phyloP scores from a whole-genome alignment of 1,140 invertebrate genomes.

The Hyphantria cunea region DNA sequence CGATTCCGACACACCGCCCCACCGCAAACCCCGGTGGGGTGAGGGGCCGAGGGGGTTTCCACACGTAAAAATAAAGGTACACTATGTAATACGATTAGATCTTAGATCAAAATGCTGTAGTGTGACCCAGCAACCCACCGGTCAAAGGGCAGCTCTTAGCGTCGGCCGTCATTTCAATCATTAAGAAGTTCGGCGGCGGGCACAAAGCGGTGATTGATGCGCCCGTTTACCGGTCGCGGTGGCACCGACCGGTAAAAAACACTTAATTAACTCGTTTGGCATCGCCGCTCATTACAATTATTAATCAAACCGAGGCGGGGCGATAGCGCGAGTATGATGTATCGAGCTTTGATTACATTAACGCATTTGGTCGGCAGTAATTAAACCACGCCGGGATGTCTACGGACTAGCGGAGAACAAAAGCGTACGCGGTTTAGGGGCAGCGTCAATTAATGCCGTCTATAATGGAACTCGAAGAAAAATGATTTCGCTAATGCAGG shows the following conservation, averaged over 20 bases:
- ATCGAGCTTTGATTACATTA: conserved; percentile 81
- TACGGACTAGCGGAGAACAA: conserved; percentile 53
- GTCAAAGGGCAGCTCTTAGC: conserved; percentile 18
- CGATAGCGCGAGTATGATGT: conserved; percentile 78
- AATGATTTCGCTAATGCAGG: conserved; percentile 63
- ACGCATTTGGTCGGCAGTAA: conserved; percentile 65
- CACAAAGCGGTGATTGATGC: conserved; percentile 79
- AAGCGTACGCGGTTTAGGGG: conserved; percentile 37
- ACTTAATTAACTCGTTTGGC: conserved; percentile 81
- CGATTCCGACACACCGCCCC: no score
- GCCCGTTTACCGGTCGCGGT: conserved; percentile 76
- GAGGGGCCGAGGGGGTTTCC: no score
- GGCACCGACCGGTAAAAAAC: conserved; percentile 70
- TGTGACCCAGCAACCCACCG: neutral
- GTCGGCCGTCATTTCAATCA: conserved; percentile 71
- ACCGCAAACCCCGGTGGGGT: no score
- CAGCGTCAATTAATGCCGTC: conserved; percentile 21
- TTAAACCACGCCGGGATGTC: conserved; percentile 75
- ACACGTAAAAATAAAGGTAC: no score
- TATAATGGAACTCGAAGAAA: conserved; percentile 48
- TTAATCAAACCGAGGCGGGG: conserved; percentile 79
- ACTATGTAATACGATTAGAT: no score
- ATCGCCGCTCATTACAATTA: conserved; percentile 80
- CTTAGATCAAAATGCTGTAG: neutral
- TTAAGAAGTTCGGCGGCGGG: conserved; percentile 73